These are phyloP conservation scores for Xiphophorus couchianus DNA, from an alignment of 2,113 vertebrate species.

Conservation along the genomic window DNA sequence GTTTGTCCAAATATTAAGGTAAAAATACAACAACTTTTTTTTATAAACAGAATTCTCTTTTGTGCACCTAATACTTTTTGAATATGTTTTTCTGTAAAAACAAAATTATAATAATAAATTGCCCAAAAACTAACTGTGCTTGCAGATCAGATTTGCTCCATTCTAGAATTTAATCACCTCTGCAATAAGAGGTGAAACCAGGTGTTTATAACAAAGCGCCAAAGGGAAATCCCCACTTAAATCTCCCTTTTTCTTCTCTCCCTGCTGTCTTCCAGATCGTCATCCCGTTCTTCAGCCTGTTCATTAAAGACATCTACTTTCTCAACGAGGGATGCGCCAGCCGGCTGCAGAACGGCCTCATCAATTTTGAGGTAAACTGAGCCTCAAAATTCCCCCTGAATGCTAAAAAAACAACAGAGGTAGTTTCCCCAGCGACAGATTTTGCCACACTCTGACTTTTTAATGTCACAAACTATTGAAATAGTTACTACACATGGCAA, in stretches of 20 bases:
- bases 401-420: neutral
- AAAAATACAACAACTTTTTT: no score
- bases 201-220: neutral
- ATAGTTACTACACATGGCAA: slow-evolving; percentile 11
- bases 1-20: no score
- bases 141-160: no score
- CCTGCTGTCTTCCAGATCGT: slow-evolving; percentile 85
- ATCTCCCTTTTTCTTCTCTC: slow-evolving; percentile 22
- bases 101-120: no score
- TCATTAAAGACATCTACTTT: slow-evolving; percentile 97
- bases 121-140: no score
- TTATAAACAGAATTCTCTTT: no score
- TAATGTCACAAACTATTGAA: neutral
- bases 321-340: slow-evolving; percentile 92
- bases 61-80: no score
- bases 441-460: slow-evolving; percentile 1
- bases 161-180: no score
- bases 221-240: neutral
- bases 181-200: no score
- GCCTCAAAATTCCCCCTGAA: neutral
- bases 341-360: slow-evolving; percentile 88
- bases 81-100: no score
- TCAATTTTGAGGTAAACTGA: slow-evolving; percentile 91
- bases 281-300: slow-evolving; percentile 96
- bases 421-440: slow-evolving; percentile 13